A percentile compares a stretch with the other conserved stretches of the same genome.
Conservation (phyloP, 2,888 invertebrate genomes). For the Ormyrus labotus region DNA sequence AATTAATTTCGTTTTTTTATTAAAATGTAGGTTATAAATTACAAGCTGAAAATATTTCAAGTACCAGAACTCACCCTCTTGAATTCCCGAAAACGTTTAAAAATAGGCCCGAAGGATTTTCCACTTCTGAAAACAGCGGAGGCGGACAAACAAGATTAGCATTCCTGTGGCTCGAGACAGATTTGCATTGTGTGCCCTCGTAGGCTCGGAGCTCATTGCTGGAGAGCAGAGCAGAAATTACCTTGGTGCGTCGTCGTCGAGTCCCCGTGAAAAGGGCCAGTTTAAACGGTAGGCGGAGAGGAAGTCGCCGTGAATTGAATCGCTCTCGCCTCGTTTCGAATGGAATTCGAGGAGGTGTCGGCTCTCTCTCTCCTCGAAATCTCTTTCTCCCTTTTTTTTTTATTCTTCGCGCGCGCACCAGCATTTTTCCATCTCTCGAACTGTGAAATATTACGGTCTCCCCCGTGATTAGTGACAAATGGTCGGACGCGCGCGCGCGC, state of each 20-base stretch:
- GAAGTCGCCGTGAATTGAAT: slow-evolving; percentile 61
- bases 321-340: slow-evolving; percentile 52
- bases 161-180: not conserved
- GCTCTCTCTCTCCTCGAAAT: slow-evolving; percentile 9
- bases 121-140: not conserved
- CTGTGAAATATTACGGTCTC: slow-evolving; percentile 62
- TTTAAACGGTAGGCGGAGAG: slow-evolving; percentile 48
- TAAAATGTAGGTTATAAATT: too few relatives aligned
- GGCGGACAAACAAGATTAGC: slow-evolving; percentile 38
- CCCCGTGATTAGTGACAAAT: slow-evolving; percentile 62
- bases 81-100: not conserved
- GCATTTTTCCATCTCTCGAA: slow-evolving; percentile 50
- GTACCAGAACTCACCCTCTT: too few relatives aligned
- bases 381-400: slow-evolving; percentile 26
- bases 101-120: not conserved
- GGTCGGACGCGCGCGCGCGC: slow-evolving; percentile 34
- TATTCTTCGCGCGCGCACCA: not conserved
- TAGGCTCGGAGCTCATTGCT: not conserved
- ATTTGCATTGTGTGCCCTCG: slow-evolving; percentile 9
- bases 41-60: too few relatives aligned
- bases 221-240: slow-evolving; percentile 51
- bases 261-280: slow-evolving; percentile 28
- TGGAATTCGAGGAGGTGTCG: slow-evolving; percentile 56
- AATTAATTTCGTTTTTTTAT: too few relatives aligned
- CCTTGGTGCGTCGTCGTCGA: slow-evolving; percentile 30